Conservation (phyloP, 2,888 invertebrate genomes). For the Drosophila sordidula region DNA sequence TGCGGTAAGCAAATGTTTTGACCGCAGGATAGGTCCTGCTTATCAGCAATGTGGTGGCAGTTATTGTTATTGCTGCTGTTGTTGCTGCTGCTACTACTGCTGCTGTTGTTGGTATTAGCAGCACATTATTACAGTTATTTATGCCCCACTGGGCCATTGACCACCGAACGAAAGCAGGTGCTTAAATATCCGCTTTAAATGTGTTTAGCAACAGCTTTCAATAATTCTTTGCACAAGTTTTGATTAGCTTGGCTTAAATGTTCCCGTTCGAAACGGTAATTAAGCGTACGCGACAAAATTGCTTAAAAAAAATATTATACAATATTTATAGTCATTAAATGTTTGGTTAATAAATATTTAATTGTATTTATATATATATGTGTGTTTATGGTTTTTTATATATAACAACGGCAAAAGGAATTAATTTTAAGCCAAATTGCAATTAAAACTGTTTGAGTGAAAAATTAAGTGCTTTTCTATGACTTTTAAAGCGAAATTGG, state of each 20-base stretch:
- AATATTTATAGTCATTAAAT: background rate
- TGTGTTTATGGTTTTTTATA: too few species aligned
- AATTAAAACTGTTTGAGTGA: too few species aligned
- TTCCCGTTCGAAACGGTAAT: constrained; percentile 9
- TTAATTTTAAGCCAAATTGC: too few species aligned
- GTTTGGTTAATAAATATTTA: background rate
- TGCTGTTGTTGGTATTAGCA: constrained; percentile 59
- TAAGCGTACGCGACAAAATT: constrained; percentile 3
- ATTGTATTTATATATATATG: too few species aligned
- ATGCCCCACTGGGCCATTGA: constrained; percentile 35
- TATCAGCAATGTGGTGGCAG: constrained; percentile 30
- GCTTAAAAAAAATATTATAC: background rate
- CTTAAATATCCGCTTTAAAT: constrained; percentile 52
- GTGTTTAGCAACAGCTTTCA: constrained; percentile 32
- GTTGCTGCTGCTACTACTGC: constrained; percentile 21
- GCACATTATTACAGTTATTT: constrained; percentile 75
- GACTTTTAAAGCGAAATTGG: too few species aligned
- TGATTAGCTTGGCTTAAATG: constrained; percentile 17
- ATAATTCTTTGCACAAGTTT: constrained; percentile 22
- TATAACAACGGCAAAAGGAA: too few species aligned
- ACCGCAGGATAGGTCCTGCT: constrained; percentile 45
- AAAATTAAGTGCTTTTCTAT: too few species aligned
- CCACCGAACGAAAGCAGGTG: constrained; percentile 52
- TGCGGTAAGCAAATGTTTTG: constrained; percentile 46
- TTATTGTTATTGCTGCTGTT: constrained; percentile 35